Base-by-base conservation (phyloP, 92 coral and sea anemone genomes). In the Phenganax marumi region DNA sequence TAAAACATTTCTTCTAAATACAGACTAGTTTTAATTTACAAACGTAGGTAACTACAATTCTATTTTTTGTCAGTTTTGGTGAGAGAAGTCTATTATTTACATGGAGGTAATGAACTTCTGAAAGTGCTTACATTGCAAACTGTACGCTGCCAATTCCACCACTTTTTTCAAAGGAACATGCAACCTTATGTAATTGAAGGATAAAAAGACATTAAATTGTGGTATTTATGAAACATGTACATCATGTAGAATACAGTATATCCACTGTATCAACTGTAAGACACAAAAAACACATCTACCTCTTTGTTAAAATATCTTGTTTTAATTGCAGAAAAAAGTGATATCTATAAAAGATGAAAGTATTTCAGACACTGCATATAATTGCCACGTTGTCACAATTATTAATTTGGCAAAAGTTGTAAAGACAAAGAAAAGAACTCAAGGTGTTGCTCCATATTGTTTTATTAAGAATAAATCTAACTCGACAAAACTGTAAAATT, bases 281-380 rank as follows among this genome's bases (percentile, higher is more conserved):
- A 63, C 50, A 52, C 75, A 51, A 43, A 33, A 12, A 69, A 10
- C 8, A 9, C 3, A 81, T 93, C 84, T 88, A 95, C 98, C 93
- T 95, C 52, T 84, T 83, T 70, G 64, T 88, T 85, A 89, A 86
- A 82, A 91, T 91, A 73, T 95, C 98, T 74, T 91, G 97, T 76
- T 95, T 95, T 54, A 95, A 81, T 95, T 95, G 98, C 66, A 95
- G 75, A 66, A 95, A 95, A 81, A 95, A 95, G 71, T 95, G 98
- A 76, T 95, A 95, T 80, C 98, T 95, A 61, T 23, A 86, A 80
- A 17, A 12, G 50, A 79, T 58, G 17, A 22, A 25, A 17, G 18
- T 3, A 2, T 0, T 53, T 3, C 25, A 11, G 9, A 75, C 3
- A 52, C 10, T 52, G 23, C 21, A 22, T 19, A 49, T 10, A 16